phyloP scores from a whole-genome alignment of 92 coral and sea anemone species.

The Epizoanthus illoricatus region DNA sequence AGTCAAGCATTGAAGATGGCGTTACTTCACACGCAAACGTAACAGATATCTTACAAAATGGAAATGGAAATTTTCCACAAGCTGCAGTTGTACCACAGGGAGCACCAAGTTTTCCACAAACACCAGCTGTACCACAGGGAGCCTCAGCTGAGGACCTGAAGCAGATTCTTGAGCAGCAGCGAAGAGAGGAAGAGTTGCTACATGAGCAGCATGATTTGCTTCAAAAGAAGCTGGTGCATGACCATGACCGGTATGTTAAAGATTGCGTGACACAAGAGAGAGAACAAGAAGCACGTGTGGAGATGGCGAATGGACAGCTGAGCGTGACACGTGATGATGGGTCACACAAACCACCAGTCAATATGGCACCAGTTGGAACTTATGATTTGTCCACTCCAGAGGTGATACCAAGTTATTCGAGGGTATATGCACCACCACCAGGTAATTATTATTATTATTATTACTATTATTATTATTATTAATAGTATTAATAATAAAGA shows the following conservation, averaged over 20 bases:
- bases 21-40: background rate
- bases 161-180: conserved; percentile 62
- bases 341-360: conserved; percentile 35
- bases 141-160: conserved; percentile 59
- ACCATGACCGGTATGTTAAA: conserved; percentile 65
- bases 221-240: conserved; percentile 69
- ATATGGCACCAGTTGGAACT: conserved; percentile 64
- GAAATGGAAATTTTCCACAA: background rate
- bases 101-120: conserved; percentile 26
- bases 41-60: background rate
- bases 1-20: conserved; percentile 16
- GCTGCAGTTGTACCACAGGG: conserved; percentile 38
- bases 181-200: conserved; percentile 63
- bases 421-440: conserved; percentile 50
- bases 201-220: conserved; percentile 76
- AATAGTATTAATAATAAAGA: background rate
- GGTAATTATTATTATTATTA: conserved; percentile 28
- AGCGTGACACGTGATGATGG: conserved; percentile 49
- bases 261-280: conserved; percentile 53
- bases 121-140: conserved; percentile 32
- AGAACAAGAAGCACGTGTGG: conserved; percentile 56
- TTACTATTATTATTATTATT: too few relatives aligned
- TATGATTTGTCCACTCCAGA: conserved; percentile 71
- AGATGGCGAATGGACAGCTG: conserved; percentile 68
- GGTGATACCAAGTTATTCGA: conserved; percentile 66